Evolutionary conservation across 2,888 invertebrate genomes (phyloP).

Genomic region (Scaptomyza cyrtandrae): DNA sequence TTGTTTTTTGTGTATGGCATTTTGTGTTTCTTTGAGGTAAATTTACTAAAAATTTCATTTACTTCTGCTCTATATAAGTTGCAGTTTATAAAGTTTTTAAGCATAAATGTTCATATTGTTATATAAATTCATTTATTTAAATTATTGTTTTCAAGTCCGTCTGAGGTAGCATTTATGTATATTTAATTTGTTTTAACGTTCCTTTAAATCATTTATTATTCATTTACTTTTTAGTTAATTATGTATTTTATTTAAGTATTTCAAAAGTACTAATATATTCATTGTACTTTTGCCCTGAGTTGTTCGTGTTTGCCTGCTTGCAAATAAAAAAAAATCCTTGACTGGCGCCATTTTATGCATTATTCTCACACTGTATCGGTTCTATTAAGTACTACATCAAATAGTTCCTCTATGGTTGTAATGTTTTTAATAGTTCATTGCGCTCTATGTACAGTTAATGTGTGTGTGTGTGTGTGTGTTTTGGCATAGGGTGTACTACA

Average conservation of each 20-base stretch:
- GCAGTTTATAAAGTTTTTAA: slow-evolving; percentile 29
- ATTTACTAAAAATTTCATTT: slow-evolving; percentile 75
- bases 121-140: slow-evolving; percentile 77
- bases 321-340: slow-evolving; percentile 52
- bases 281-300: slow-evolving; percentile 85
- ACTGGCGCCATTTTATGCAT: slow-evolving; percentile 66
- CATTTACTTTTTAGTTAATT: slow-evolving; percentile 15
- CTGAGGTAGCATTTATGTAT: slow-evolving; percentile 79
- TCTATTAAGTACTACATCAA: slow-evolving; percentile 22
- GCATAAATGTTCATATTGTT: slow-evolving; percentile 51
- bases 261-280: slow-evolving; percentile 77
- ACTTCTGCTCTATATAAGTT: slow-evolving; percentile 54
- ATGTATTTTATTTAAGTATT: slow-evolving; percentile 46
- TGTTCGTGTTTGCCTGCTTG: slow-evolving; percentile 69
- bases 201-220: slow-evolving; percentile 22
- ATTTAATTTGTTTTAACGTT: slow-evolving; percentile 48
- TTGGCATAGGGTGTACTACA: slow-evolving; percentile 48
- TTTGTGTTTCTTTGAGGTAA: slow-evolving; percentile 66
- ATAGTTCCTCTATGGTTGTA: slow-evolving; percentile 23
- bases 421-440: slow-evolving; percentile 5
- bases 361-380: slow-evolving; percentile 26
- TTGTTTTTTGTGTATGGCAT: slow-evolving; percentile 12
- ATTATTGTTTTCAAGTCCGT: slow-evolving; percentile 83
- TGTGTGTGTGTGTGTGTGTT: slow-evolving; percentile 27
- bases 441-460: slow-evolving; percentile 60